Base-by-base conservation (phyloP, 2,888 invertebrate genomes). In the Galerucella pusilla region DNA sequence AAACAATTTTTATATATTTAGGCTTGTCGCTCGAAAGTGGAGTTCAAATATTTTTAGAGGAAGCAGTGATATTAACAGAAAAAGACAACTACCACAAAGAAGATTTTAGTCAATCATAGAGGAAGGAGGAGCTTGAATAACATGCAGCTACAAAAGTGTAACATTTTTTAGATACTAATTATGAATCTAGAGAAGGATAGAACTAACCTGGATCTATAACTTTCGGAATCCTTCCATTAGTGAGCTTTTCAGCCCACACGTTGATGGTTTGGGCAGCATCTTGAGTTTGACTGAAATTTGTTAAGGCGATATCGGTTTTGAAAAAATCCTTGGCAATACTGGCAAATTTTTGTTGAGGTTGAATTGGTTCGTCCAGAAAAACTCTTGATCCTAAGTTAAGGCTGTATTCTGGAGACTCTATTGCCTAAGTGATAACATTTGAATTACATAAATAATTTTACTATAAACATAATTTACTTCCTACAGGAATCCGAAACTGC, bases 221-320 rank as follows among this genome's bases (percentile, higher is more conserved):
- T 81, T 93, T 89, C 10, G 90, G 88, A 60, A 98, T 94, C 80
- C 92, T 92, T 12, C 93, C 93, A 10, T 92, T 89, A 0, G 98
- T 97, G 10, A 93, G 88, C 74, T 92, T 91, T 46, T 90, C 90
- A 1, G 96, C 94, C 96, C 97, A 98, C 0, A 88, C 83, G 83
- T 98, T 98, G 75, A 98, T 95, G 7, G 88, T 86, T 7, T 87
- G 82, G 0, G 91, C 91, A 0, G 94, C 90, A 7, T 85, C 85
- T 0, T 91, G 83, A 10, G 92, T 85, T 11, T 87, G 84, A 9
- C 81, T 76, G 82, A 96, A 94, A 87, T 95, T 90, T 0, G 93
- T 87, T 0, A 88, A 88, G 66, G 90, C 90, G 9, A 95, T 88
- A 25, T 93, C 91, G 3, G 93, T 91, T 73, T 90, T 90, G 85